Base-by-base conservation (phyloP, 2,888 invertebrate species). In the Drosophila yooni region DNA sequence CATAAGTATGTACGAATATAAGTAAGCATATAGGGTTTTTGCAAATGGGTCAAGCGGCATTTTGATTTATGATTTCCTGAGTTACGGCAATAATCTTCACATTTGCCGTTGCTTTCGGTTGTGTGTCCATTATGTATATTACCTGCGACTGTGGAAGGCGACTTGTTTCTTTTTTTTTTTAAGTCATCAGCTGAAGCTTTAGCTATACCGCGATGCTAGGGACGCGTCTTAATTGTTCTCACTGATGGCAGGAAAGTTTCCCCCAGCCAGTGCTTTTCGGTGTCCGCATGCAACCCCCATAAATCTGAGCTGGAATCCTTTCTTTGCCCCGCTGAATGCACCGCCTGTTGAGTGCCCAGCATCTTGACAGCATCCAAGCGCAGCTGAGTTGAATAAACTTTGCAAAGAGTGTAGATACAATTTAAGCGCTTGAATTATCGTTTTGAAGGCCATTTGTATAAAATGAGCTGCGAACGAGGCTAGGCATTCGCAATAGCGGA, bases 401-500 rank as follows among this genome's bases (percentile, higher is more conserved):
- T 78, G 81, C 79, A 79, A 81, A 81, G 76, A 79, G 83, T 78
- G 83, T 83, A 82, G 83, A 87, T 86, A 83, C 85, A 84, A 85
- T 82, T 84, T 84, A 87, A 90, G 90, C 90, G 83, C 84, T 83
- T 91, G 86, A 89, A 85, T 89, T 90, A 91, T 83, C 90, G 80
- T 84, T 91, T 88, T 91, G 92, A 91, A 91, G 91, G 91, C 91
- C 92, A 90, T 83, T 88, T 82, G 74, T 81, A 81, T 78, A 67
- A 86, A 86, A 85, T 83, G 87, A 82, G 79, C 84, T 70, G 70
- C 87, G 82, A 87, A 81, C 82, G 88, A 79, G 82, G 88, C 88
- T 85, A 84, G 79, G 78, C 82, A 87, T 84, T 78, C 88, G 84
- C 84, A 87, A 87, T 85, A 86, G 83, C 74, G 67, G 67, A 70